These are phyloP conservation scores for Rhamphomyia laevipes DNA, from an alignment of 2,888 invertebrate species.

Conservation along the genomic window DNA sequence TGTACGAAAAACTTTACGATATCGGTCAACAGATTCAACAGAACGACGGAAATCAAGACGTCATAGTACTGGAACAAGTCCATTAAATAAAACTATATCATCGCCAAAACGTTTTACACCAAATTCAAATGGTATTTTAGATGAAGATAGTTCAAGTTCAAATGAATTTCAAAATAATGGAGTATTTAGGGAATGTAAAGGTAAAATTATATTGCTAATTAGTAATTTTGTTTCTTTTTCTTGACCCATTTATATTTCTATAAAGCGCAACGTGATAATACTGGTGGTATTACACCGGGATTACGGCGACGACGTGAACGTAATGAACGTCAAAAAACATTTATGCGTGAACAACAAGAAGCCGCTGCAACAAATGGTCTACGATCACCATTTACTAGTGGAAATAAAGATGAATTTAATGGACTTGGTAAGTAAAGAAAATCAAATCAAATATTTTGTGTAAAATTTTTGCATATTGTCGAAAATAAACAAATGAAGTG, in stretches of 20 bases:
- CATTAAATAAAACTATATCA: slow-evolving; percentile 32
- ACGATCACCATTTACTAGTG: slow-evolving; percentile 18
- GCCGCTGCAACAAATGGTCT: slow-evolving; percentile 27
- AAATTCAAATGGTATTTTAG: slow-evolving; percentile 28
- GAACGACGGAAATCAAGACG: slow-evolving; percentile 70
- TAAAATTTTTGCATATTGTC: no score
- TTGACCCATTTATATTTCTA: no score
- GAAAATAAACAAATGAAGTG: slow-evolving; percentile 1
- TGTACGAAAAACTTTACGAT: slow-evolving; percentile 60
- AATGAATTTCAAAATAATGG: slow-evolving; percentile 31
- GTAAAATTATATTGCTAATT: slow-evolving; percentile 14
- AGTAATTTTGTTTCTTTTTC: neutral
- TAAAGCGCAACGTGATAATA: slow-evolving; percentile 20
- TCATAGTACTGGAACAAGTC: slow-evolving; percentile 58
- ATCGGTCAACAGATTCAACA: slow-evolving; percentile 45
- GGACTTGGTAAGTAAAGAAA: slow-evolving; percentile 26
- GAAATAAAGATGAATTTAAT: slow-evolving; percentile 28
- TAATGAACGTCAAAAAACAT: slow-evolving; percentile 72
- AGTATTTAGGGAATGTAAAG: slow-evolving; percentile 30
- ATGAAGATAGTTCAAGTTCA: slow-evolving; percentile 42
- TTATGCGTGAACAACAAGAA: slow-evolving; percentile 75
- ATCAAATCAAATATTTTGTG: no score
- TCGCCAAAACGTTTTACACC: slow-evolving; percentile 28
- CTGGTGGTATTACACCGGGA: slow-evolving; percentile 56
- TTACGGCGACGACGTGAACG: slow-evolving; percentile 68